Evolutionary conservation across 2,113 vertebrate species (phyloP), one percentile per base, ranked within the genome.

Genomic region (Notothenia coriiceps): DNA sequence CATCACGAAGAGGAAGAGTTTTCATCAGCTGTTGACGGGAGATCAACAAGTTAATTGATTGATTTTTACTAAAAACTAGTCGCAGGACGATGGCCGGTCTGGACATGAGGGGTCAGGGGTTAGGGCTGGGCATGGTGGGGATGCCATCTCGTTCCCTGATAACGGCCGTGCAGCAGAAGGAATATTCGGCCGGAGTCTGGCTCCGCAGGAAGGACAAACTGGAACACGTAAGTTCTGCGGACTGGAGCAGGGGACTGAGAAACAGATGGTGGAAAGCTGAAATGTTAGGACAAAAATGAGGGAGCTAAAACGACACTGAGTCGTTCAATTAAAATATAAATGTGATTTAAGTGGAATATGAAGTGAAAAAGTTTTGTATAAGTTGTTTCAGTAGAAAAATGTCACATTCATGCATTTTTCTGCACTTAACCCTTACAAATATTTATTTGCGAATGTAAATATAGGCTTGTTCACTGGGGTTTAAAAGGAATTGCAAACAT

Each of bases 161-260:
- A 93, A 96, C 95, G 82, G 87, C 96, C 5, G 96, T 97, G 91
- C 96, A 96, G 91, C 97, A 97, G 94, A 96, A 97, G 88, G 97
- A 97, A 89, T 98, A 98, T 90, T 97, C 96, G 68, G 96, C 97
- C 90, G 95, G 96, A 79, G 95, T 98, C 85, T 98, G 96, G 96
- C 96, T 98, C 78, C 95, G 97, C 76, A 95, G 96, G 93, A 97
- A 95, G 89, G 96, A 97, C 80, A 97, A 96, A 90, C 92, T 97
- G 68, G 97, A 98, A 77, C 96, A 98, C 71, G 97, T 98, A 95
- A 98, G 97, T 93, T 50, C 20, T 62, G 46, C 60, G 17, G 18
- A 1, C n/a, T 29, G 33, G 22, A 73, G 46, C 12, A 52, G 18
- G 18, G 14, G n/a, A 50, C 3, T 15, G 68, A 84, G 49, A 62